These are phyloP conservation scores for Trichogramma pretiosum DNA, from an alignment of 1,140 invertebrate species.

Conservation along the genomic window DNA sequence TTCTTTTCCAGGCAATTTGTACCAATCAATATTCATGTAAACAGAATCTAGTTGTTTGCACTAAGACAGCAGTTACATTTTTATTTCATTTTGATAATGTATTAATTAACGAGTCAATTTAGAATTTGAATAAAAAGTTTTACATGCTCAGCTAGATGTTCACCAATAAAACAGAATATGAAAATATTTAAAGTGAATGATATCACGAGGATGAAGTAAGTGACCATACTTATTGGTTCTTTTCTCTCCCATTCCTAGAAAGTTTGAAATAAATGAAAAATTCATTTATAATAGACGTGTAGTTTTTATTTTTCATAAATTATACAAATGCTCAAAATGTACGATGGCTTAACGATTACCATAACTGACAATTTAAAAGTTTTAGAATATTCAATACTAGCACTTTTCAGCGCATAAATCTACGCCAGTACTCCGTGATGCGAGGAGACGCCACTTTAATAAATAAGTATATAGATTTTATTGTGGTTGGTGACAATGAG, in stretches of 20 bases:
- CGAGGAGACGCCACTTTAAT: too few species aligned
- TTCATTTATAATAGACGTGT: too few species aligned
- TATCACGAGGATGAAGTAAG: slow-evolving; percentile 29
- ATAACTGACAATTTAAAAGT: too few species aligned
- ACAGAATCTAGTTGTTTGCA: not conserved
- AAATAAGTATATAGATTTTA: too few species aligned
- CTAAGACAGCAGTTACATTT: not conserved
- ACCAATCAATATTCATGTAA: slow-evolving; percentile 26
- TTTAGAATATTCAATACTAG: too few species aligned
- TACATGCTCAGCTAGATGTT: slow-evolving; percentile 18
- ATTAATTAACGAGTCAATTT: not conserved
- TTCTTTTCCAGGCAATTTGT: slow-evolving; percentile 23
- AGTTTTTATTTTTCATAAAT: too few species aligned
- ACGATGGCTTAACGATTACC: too few species aligned
- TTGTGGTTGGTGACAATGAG: too few species aligned
- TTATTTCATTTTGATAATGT: not conserved
- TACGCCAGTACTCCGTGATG: too few species aligned
- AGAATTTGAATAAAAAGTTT: too few species aligned
- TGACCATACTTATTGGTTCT: slow-evolving; percentile 24
- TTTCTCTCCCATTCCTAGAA: slow-evolving; percentile 31
- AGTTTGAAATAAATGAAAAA: not conserved
- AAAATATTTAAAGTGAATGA: slow-evolving; percentile 30
- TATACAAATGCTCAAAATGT: too few species aligned
- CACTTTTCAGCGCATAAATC: too few species aligned
- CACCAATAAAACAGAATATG: slow-evolving; percentile 29